Evolutionary conservation across 1,140 invertebrate genomes (phyloP).

Genomic region (Heliconius nattereri): DNA sequence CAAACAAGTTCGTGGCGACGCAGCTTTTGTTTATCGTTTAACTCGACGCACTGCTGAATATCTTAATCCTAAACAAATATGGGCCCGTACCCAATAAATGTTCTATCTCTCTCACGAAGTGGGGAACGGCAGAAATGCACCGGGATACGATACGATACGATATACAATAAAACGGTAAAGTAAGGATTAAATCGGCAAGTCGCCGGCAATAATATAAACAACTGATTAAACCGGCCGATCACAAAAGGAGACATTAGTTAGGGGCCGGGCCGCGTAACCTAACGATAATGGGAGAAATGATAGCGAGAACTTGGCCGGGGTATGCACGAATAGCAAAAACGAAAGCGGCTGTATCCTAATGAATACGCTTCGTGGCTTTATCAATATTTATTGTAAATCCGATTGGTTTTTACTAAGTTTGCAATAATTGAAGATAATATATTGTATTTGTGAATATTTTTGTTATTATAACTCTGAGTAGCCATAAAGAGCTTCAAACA

Average conservation of each 20-base stretch:
- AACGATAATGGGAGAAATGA: conserved; percentile 72
- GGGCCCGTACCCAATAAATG: conserved; percentile 59
- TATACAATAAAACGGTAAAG: conserved; percentile 74
- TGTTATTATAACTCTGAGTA: not conserved
- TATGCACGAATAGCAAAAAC: conserved; percentile 52
- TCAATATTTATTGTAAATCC: conserved; percentile 17
- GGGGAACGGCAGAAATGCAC: conserved; percentile 46
- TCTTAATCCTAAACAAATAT: conserved; percentile 78
- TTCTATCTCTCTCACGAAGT: conserved; percentile 49
- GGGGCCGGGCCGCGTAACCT: conserved; percentile 55
- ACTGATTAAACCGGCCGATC: conserved; percentile 71
- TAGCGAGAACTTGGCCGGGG: conserved; percentile 61
- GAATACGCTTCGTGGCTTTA: conserved; percentile 26
- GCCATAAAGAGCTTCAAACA: not conserved
- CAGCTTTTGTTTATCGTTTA: conserved; percentile 70
- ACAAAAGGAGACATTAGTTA: conserved; percentile 78
- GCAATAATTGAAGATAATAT: not conserved
- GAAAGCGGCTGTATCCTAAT: conserved; percentile 47
- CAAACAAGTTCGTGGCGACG: conserved; percentile 69
- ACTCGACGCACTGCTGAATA: conserved; percentile 64
- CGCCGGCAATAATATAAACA: conserved; percentile 74
- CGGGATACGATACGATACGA: conserved; percentile 47
- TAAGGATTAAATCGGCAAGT: conserved; percentile 69
- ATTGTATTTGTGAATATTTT: not conserved
- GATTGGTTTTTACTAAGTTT: conserved; percentile 30